A percentile compares a stretch with the other conserved stretches of the same genome.
Conservation (phyloP, 37 sponge, comb jelly and placozoan species). For the Cliona cf. orientalis region DNA sequence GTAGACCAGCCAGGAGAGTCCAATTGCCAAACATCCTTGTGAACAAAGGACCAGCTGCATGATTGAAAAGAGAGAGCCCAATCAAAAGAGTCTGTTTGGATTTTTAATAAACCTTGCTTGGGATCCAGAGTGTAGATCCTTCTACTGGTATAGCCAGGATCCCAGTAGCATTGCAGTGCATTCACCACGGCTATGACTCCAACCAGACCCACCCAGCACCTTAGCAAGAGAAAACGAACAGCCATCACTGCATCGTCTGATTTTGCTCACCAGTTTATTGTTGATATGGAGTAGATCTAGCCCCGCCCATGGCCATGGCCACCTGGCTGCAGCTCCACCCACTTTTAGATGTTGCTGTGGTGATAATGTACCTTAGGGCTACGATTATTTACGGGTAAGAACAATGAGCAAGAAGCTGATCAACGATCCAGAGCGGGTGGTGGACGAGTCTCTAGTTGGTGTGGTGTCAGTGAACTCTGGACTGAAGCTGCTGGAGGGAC, state of each 20-base stretch:
- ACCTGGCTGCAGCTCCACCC: too few relatives aligned
- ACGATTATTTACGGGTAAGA: neutral
- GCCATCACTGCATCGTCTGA: neutral
- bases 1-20: slow-evolving; percentile 58
- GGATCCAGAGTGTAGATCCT: slow-evolving; percentile 38
- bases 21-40: slow-evolving; percentile 67
- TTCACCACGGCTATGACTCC: slow-evolving; percentile 38
- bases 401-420: slow-evolving; percentile 78
- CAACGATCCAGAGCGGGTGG: slow-evolving; percentile 54
- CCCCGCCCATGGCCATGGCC: too few relatives aligned
- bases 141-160: neutral
- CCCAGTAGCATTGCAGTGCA: slow-evolving; percentile 35
- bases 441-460: slow-evolving; percentile 79
- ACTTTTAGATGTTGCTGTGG: too few relatives aligned
- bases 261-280: too few relatives aligned
- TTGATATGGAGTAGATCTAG: too few relatives aligned
- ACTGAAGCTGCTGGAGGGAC: slow-evolving; percentile 68
- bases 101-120: slow-evolving; percentile 30
- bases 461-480: slow-evolving; percentile 65
- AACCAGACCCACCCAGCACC: slow-evolving; percentile 62
- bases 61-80: too few relatives aligned
- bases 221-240: neutral
- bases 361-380: too few relatives aligned
- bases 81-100: neutral
- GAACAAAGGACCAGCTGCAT: slow-evolving; percentile 49